Percentiles rank a stretch among this genome's conserved stretches.
Evolutionary conservation across 2,113 vertebrate species (phyloP).

Genomic region (Pipa parva): DNA sequence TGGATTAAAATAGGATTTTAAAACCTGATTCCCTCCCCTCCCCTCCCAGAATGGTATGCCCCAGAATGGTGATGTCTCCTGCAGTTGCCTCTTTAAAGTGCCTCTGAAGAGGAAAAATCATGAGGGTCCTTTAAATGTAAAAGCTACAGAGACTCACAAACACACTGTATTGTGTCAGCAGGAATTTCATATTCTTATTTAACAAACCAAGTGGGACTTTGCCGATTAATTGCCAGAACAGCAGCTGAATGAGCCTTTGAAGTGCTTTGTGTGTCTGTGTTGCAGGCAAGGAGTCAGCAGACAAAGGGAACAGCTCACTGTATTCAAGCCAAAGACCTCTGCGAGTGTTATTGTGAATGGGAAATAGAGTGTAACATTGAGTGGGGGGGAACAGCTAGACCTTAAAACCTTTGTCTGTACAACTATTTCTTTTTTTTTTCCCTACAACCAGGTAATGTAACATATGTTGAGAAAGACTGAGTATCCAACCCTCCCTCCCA

Average conservation of each 20-base stretch:
- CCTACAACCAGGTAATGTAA: conserved; percentile 25
- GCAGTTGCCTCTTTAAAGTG: not conserved
- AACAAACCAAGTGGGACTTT: conserved; percentile 39
- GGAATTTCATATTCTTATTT: conserved; percentile 38
- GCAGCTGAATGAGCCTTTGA: conserved; percentile 42
- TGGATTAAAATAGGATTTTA: too few species aligned
- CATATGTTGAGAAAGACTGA: conserved; percentile 30
- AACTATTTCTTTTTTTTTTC: not conserved
- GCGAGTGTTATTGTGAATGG: conserved; percentile 26
- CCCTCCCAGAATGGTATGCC: too few species aligned
- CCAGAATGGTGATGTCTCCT: too few species aligned
- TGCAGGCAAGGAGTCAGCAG: conserved; percentile 29
- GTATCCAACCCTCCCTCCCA: not conserved
- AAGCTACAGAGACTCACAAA: conserved; percentile 3
- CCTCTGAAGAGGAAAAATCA: not conserved
- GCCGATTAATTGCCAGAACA: conserved; percentile 42
- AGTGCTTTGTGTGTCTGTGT: conserved; percentile 39
- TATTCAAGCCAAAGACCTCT: conserved; percentile 37
- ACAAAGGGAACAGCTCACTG: conserved; percentile 39
- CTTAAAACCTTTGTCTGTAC: conserved; percentile 34
- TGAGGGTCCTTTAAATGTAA: conserved; percentile 6
- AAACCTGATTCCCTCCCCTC: too few species aligned
- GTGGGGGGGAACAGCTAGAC: conserved; percentile 25
- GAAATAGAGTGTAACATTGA: conserved; percentile 32
- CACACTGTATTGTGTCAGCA: conserved; percentile 13